Base-by-base conservation (phyloP, 2,113 vertebrate genomes). In the Sceloporus undulatus region DNA sequence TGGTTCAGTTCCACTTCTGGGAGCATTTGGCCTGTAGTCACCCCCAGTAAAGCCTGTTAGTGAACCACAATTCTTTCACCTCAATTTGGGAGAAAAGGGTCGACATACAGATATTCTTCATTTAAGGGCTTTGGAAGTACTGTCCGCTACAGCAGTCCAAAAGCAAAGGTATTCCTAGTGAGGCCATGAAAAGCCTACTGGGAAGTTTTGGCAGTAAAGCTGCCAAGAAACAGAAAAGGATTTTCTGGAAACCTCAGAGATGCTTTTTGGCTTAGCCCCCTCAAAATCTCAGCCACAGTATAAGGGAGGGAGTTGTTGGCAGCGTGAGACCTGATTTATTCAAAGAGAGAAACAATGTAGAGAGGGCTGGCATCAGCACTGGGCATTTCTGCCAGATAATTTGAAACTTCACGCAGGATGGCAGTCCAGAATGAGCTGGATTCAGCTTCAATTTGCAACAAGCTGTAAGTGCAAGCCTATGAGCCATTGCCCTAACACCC, bases 401-500 rank as follows among this genome's bases (percentile, higher is more conserved):
- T 80, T 42, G 25, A 87, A 27, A 42, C n/a, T 68, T 77, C 40
- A 2, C 23, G 10, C 78, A 42, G 54, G 54, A n/a, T 52, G 6
- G n/a, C 54, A 42, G 76, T 18, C 9, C 16, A 11, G 81, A 11
- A 79, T 84, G 76, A 75, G 25, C 83, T 42, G 75, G 21, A 29
- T 66, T 80, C 75, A 3, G 13, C 65, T 79, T 56, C 68, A 66
- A 40, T 71, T 52, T 11, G 14, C 81, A 82, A 74, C n/a, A 25
- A 73, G 27, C 59, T 89, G 76, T 81, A 86, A 75, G 27, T 66
- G 29, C 40, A 79, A n/a, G 54, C 59, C 52, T 88, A 21, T 73
- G 74, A 70, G 74, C 74, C 65, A 48, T 62, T 82, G 68, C 66
- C 75, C 65, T 84, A 27, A 14, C 54, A 65, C 66, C 66, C 82